Evolutionary conservation across 1,140 invertebrate genomes (phyloP), one percentile per base, ranked within the genome.

Genomic region (Conopomorpha cramerella): DNA sequence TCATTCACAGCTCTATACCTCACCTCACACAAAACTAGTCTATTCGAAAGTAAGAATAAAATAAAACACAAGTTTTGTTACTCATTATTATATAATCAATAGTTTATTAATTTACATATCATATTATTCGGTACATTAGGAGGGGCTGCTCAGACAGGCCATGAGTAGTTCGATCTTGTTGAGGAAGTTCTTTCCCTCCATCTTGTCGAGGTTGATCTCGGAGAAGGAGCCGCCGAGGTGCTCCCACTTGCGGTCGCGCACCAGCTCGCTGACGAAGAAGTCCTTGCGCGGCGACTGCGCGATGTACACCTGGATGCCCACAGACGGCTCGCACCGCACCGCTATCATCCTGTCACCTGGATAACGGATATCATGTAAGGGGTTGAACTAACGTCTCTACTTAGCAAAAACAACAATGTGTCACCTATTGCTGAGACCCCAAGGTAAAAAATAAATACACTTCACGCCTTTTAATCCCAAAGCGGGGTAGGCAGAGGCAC

Each of bases 131-230:
- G 19, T 23, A 10, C 19, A 6, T 23, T 77, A 78, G 11, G 72
- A 77, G 3, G 72, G 70, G 41, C 72, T 79, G 45, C 77, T 93
- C 10, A 95, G 74, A 49, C 91, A 90, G 13, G 95, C 93, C 93
- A 98, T 96, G 3, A 98, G 81, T 41, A 96, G 81, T 82, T 98
- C 95, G 86, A 98, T 94, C 83, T 97, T 97, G 53, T 95, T 95
- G 1, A 96, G 79, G 65, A 98, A 96, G 78, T 96, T 97, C 55
- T 92, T 92, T n/a, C 95, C 95, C 64, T 97, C 93, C 85, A 98
- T 92, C 78, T 93, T 93, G 31, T 96, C 92, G 63, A 95, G 86
- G 47, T 90, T 83, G 6, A 98, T 89, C 79, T 95, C 91, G 64
- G 94, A 90, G 70, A 95, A 97, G 28, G 88, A 87, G 13, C 90